Conservation (phyloP, 2,113 vertebrate genomes). For the Xerus inauris region DNA sequence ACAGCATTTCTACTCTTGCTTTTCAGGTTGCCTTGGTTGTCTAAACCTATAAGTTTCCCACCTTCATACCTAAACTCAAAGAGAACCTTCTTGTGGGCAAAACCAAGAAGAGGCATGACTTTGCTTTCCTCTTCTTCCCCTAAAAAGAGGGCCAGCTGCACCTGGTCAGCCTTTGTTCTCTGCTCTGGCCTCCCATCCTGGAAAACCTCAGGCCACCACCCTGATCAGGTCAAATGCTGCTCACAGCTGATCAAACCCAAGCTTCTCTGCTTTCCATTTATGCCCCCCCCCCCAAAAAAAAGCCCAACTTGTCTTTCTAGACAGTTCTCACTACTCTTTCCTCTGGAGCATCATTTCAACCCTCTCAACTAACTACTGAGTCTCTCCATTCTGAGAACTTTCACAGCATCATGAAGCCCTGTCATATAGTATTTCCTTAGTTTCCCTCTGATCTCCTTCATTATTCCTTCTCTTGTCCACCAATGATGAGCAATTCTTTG, state of each 20-base stretch:
- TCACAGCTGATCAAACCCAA: neutral
- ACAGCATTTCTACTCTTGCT: neutral
- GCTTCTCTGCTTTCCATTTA: neutral
- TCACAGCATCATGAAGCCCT: neutral
- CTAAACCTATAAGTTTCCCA: neutral
- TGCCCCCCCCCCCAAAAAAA: fast-evolving
- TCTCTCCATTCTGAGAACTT: neutral
- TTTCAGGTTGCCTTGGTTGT: fast-evolving
- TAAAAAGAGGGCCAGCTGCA: neutral
- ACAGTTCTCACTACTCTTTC: neutral
- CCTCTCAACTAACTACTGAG: neutral
- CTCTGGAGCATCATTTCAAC: neutral
- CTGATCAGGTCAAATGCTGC: neutral
- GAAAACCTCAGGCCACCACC: neutral
- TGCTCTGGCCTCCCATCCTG: fast-evolving
- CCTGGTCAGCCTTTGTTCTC: neutral
- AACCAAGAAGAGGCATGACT: neutral
- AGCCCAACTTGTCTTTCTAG: neutral
- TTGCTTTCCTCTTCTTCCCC: neutral
- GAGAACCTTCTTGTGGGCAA: neutral
- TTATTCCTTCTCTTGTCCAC: neutral
- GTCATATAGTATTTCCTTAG: neutral
- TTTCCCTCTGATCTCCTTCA: neutral
- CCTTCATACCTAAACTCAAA: neutral
- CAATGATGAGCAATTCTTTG: neutral